Evolutionary conservation across 2,113 vertebrate species (phyloP), one percentile per base, ranked within the genome.

Genomic region (Microcebus griseorufus): DNA sequence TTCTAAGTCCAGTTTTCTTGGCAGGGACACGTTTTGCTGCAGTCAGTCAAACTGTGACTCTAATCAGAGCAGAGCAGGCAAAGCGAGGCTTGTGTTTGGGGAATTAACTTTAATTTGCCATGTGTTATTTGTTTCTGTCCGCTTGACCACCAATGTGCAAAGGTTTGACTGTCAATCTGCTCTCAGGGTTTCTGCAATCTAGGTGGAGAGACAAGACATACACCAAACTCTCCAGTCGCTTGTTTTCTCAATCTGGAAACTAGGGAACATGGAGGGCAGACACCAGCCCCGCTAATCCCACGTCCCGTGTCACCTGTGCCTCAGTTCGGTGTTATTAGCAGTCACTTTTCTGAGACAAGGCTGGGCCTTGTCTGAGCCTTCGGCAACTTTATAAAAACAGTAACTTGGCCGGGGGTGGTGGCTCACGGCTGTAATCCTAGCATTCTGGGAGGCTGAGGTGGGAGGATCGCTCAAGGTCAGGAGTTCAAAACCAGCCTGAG

Each of bases 221-320:
- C 58, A 62, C 62, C 29, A 32, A 39, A 64, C 60, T 64, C 20
- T 69, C 39, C 39, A 45, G 58, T 9, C 20, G n/a, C 53, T 80
- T 67, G 53, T 91, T 96, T 85, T 84, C 60, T 29, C 80, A 93
- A 60, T 78, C 32, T 82, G 67, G 25, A 72, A 81, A 58, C 79
- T 73, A 62, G 82, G n/a, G 62, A 94, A 34, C 2, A 10, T 34
- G 2, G 12, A 78, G n/a, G 64, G 53, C n/a, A 62, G 79, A 39
- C 45, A 51, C 48, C 11, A 45, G 70, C 10, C 55, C 29, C 4
- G 9, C 14, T 1, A 8, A 73, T 34, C 23, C 22, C 83, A 64
- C 34, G 13, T 6, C 27, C 6, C 14, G 6, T 51, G 73, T 27
- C 62, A 18, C 82, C n/a, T 75, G 73, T 9, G 14, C 9, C 34